These are phyloP conservation scores for Actinia tenebrosa DNA, from an alignment of 64 coral and sea anemone species.

Conservation along the genomic window DNA sequence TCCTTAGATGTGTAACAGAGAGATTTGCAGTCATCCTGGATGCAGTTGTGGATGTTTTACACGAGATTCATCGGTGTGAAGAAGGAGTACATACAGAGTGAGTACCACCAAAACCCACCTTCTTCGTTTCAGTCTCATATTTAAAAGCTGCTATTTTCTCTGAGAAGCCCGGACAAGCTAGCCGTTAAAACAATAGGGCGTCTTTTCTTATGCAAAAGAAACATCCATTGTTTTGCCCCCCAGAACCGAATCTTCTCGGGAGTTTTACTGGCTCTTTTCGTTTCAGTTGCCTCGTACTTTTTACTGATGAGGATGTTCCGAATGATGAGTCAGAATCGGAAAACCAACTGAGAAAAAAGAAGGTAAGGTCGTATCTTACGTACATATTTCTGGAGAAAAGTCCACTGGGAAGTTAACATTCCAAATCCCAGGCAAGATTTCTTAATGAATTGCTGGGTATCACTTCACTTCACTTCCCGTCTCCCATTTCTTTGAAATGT, in stretches of 20 bases:
- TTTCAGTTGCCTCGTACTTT: conserved; percentile 43
- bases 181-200: too few species aligned
- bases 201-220: too few species aligned
- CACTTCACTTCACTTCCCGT: too few species aligned
- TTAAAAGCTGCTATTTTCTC: too few species aligned
- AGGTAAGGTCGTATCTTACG: neutral
- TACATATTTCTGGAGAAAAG: neutral
- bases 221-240: too few species aligned
- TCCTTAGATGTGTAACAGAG: conserved; percentile 44
- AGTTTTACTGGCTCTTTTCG: neutral
- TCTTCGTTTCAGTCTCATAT: too few species aligned
- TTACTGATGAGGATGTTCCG: conserved; percentile 21
- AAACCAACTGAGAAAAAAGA: conserved; percentile 29
- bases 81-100: conserved; percentile 71
- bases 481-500: too few species aligned
- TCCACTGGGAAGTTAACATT: too few species aligned
- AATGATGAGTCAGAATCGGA: conserved; percentile 29
- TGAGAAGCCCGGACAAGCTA: too few species aligned
- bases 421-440: too few species aligned
- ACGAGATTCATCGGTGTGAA: conserved; percentile 83
- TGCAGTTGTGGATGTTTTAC: conserved; percentile 83
- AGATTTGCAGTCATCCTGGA: conserved; percentile 86
- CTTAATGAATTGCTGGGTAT: too few species aligned
- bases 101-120: conserved; percentile 17
- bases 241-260: too few species aligned